Evolutionary conservation across 2,113 vertebrate genomes (phyloP).

Genomic region (Pandion haliaetus): DNA sequence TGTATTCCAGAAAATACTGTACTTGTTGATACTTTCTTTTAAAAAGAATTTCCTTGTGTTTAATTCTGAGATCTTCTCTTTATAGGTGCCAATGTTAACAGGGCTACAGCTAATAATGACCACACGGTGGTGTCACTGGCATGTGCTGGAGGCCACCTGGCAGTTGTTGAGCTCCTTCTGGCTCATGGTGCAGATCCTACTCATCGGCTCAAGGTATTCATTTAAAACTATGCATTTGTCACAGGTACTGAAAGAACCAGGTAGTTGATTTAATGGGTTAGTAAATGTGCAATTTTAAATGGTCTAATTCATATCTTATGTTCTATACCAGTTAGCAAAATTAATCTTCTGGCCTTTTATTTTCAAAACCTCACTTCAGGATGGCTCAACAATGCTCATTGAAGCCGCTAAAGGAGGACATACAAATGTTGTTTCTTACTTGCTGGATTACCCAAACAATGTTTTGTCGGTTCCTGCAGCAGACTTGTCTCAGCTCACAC

Average conservation of each 20-base stretch:
- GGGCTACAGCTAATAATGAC: conserved; percentile 97
- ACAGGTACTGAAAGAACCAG: background rate
- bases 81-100: conserved; percentile 96
- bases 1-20: background rate
- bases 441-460: conserved; percentile 98
- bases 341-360: conserved; percentile 1
- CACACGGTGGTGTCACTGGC: conserved; percentile 98
- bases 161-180: conserved; percentile 95
- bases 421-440: conserved; percentile 97
- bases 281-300: background rate
- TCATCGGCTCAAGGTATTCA: conserved; percentile 95
- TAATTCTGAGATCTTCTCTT: background rate
- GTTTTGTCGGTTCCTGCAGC: conserved; percentile 90
- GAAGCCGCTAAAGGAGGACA: conserved; percentile 99
- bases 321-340: background rate
- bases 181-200: conserved; percentile 97
- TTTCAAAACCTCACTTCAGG: conserved; percentile 73
- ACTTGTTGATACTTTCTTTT: background rate
- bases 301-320: background rate
- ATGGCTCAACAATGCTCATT: conserved; percentile 98
- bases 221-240: background rate
- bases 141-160: conserved; percentile 95
- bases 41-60: background rate
- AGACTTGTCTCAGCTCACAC: conserved; percentile 92
- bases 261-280: background rate